A percentile compares a stretch with the other conserved stretches of the same genome.
These are phyloP conservation scores for Tubulanus polymorphus DNA, from an alignment of 2,888 invertebrate species.

Conservation along the genomic window DNA sequence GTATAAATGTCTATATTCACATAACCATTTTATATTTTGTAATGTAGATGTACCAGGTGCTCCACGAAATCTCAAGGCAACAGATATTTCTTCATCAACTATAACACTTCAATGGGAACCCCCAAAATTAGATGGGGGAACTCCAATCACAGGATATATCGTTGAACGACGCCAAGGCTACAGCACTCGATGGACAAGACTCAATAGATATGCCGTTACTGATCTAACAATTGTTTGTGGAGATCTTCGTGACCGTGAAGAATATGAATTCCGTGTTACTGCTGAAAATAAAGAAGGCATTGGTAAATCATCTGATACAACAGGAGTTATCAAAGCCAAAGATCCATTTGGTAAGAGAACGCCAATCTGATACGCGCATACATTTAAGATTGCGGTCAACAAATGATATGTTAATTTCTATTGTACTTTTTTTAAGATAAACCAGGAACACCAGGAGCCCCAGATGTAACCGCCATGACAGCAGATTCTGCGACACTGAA, in stretches of 20 bases:
- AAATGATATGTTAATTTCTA: background rate
- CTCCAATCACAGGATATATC: constrained; percentile 44
- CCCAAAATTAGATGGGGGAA: constrained; percentile 46
- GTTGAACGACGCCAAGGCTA: constrained; percentile 26
- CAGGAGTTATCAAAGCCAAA: constrained; percentile 61
- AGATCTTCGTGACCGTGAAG: constrained; percentile 31
- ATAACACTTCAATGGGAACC: constrained; percentile 46
- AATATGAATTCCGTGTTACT: constrained; percentile 48
- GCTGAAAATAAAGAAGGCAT: constrained; percentile 53
- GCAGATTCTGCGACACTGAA: constrained; percentile 65
- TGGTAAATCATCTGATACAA: constrained; percentile 64
- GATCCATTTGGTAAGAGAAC: constrained; percentile 64
- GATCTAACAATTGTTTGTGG: constrained; percentile 21
- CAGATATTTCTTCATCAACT: constrained; percentile 33
- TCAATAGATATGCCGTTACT: constrained; percentile 5
- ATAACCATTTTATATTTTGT: background rate
- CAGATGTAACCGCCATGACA: constrained; percentile 33
- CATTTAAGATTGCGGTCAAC: background rate
- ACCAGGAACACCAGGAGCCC: constrained; percentile 38
- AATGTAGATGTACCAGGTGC: constrained; percentile 37
- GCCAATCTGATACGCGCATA: background rate
- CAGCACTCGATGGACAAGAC: constrained; percentile 6
- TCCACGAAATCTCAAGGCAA: constrained; percentile 29
- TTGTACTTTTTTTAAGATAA: constrained; percentile 29
- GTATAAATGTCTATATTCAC: background rate